phyloP scores from a whole-genome alignment of 1,140 invertebrate genomes.

The Hylyphantes graminicola region DNA sequence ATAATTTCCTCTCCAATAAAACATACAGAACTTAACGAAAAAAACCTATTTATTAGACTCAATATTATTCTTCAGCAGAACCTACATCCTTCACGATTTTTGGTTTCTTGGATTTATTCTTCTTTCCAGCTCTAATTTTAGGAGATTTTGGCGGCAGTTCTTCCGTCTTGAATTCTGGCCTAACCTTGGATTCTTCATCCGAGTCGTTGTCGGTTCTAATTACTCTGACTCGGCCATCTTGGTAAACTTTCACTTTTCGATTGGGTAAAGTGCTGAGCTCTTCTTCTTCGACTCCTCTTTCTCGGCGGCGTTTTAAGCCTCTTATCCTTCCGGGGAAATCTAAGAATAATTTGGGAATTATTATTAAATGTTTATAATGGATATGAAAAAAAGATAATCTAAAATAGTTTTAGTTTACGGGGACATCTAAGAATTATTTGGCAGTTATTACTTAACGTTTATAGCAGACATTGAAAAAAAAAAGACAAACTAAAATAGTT shows the following conservation, averaged over 20 bases:
- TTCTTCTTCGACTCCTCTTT: not conserved
- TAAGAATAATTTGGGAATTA: not conserved
- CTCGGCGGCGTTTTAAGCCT: not conserved
- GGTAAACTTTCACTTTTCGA: constrained; percentile 18
- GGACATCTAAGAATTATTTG: too few species aligned
- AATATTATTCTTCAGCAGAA: too few species aligned
- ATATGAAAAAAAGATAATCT: not conserved
- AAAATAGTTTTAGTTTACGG: not conserved
- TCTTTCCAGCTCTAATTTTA: not conserved
- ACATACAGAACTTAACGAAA: too few species aligned
- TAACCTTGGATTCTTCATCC: not conserved
- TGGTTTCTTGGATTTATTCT: not conserved
- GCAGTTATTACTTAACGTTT: too few species aligned
- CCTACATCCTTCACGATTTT: not conserved
- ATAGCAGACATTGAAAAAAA: too few species aligned
- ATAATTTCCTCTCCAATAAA: too few species aligned
- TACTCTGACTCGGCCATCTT: not conserved
- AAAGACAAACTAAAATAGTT: too few species aligned
- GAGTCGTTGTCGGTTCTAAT: not conserved
- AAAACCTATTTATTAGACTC: too few species aligned
- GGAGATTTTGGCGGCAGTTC: not conserved
- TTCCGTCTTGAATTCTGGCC: not conserved
- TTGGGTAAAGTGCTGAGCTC: constrained; percentile 21
- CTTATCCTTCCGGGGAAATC: not conserved
- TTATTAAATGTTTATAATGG: not conserved